These are phyloP conservation scores for Pteromalus puparum DNA, from an alignment of 1,140 invertebrate genomes.

Conservation along the genomic window DNA sequence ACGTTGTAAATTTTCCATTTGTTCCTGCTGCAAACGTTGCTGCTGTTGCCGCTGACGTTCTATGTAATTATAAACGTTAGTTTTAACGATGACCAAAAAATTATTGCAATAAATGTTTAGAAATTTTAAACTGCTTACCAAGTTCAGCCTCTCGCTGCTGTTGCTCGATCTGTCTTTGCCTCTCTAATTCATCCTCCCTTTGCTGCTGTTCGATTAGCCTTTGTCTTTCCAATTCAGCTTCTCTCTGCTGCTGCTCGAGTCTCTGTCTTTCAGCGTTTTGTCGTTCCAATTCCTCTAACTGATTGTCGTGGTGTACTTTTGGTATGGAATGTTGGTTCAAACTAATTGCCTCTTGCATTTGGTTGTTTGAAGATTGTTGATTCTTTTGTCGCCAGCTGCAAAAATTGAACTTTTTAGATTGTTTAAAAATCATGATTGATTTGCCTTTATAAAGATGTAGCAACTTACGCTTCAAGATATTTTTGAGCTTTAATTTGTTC, in stretches of 20 bases:
- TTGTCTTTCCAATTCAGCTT: constrained; percentile 61
- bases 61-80: constrained; percentile 4
- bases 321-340: constrained; percentile 47
- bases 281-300: constrained; percentile 58
- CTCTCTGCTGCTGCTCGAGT: constrained; percentile 60
- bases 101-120: neutral
- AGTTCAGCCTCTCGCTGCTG: constrained; percentile 57
- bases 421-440: neutral
- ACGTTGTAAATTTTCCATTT: constrained; percentile 53
- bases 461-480: constrained; percentile 58
- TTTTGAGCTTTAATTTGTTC: constrained; percentile 79
- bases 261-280: constrained; percentile 61
- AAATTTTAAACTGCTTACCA: constrained; percentile 17
- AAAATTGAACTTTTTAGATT: constrained; percentile 1
- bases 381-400: constrained; percentile 2
- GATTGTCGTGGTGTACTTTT: constrained; percentile 43
- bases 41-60: constrained; percentile 58
- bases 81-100: neutral
- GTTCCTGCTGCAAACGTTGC: constrained; percentile 53
- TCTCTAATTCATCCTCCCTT: constrained; percentile 56
- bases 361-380: neutral
- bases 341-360: constrained; percentile 37
- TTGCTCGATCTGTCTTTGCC: constrained; percentile 58
- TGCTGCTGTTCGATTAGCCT: constrained; percentile 59
- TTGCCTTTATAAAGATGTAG: neutral